Conservation (phyloP, 2,113 vertebrate species). For the Clinocottus analis region DNA sequence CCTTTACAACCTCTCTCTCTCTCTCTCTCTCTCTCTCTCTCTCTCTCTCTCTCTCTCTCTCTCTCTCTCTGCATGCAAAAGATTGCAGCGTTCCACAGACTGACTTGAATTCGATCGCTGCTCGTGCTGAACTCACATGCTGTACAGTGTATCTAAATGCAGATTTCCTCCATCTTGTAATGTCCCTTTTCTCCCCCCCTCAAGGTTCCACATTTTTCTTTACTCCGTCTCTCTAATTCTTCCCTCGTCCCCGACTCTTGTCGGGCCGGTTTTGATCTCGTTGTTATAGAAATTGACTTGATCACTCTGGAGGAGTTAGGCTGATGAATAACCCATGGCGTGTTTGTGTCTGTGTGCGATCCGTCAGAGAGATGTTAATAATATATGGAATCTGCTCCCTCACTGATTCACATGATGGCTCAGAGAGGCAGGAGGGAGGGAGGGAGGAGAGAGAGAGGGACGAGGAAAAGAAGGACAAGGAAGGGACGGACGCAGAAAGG, state of each 20-base stretch:
- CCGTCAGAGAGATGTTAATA: conserved; percentile 31
- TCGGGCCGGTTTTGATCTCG: not conserved
- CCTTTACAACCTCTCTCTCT: conserved; percentile 32
- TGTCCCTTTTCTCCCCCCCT: not conserved
- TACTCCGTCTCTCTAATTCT: not conserved
- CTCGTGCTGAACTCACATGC: not conserved
- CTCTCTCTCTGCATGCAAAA: conserved; percentile 26
- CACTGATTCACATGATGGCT: conserved; percentile 4
- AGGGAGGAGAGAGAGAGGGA: no score
- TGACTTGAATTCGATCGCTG: conserved; percentile 1
- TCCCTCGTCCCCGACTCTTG: not conserved
- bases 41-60: conserved; percentile 3
- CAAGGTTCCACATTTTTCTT: not conserved
- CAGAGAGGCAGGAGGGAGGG: not conserved
- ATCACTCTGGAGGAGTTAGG: conserved; percentile 32
- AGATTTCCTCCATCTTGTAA: not conserved
- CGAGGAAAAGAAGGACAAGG: no score
- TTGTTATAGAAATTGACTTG: not conserved
- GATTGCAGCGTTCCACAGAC: conserved; percentile 18
- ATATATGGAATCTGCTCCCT: conserved; percentile 29
- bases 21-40: conserved; percentile 2
- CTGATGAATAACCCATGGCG: conserved; percentile 52
- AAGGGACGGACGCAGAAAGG: not conserved
- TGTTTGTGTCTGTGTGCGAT: conserved; percentile 50
- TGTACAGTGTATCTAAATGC: not conserved